phyloP scores from a whole-genome alignment of 2,113 vertebrate genomes.

The Phalacrocorax carbo region DNA sequence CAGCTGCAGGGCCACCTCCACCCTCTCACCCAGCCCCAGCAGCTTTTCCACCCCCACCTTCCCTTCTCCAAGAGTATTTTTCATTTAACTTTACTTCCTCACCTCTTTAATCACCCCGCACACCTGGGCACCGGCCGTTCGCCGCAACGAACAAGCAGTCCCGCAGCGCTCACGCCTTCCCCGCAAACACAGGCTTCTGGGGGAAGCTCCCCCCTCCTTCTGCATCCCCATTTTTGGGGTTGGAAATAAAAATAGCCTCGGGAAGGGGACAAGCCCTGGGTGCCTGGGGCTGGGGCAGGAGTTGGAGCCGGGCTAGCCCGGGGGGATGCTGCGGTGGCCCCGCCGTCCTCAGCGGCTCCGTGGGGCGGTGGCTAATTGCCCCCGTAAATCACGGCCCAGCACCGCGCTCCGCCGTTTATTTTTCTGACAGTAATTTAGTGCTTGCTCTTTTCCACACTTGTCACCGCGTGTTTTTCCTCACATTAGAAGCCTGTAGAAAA shows the following conservation, averaged over 20 bases:
- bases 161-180: background rate
- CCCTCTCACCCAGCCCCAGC: background rate
- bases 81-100: background rate
- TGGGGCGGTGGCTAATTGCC: constrained; percentile 99
- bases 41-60: background rate
- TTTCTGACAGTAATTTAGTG: constrained; percentile 99
- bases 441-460: constrained; percentile 99
- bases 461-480: constrained; percentile 98
- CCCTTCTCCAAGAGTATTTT: background rate
- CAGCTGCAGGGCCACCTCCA: background rate
- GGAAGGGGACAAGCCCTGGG: background rate
- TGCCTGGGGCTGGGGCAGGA: background rate
- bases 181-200: background rate
- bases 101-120: background rate
- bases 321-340: background rate
- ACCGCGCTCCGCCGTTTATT: constrained; percentile 94
- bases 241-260: background rate
- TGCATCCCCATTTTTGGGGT: background rate
- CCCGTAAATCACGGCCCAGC: constrained; percentile 95
- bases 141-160: background rate
- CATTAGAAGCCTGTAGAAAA: constrained; percentile 98
- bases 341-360: constrained; percentile 85
- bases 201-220: background rate
- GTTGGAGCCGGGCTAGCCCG: background rate
- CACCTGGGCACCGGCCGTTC: background rate